Percentiles rank a stretch among this genome's conserved stretches.
phyloP scores from a whole-genome alignment of 2,797 vertebrate species.

The Cyprinella venusta region DNA sequence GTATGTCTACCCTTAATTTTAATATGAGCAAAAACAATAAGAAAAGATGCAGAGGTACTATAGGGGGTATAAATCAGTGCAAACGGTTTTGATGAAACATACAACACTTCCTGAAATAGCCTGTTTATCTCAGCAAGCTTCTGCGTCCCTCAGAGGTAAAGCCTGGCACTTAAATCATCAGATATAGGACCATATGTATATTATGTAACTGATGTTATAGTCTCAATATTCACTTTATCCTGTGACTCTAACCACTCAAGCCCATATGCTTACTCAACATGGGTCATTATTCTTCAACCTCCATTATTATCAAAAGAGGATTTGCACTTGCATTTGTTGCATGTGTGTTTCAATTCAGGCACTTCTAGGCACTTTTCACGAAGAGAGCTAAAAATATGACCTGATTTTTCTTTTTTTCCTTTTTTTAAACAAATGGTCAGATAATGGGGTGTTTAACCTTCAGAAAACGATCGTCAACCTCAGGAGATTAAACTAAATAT shows the following conservation, averaged over 20 bases:
- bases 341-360: not conserved
- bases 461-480: not conserved
- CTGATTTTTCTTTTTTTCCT: not conserved
- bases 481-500: conserved; percentile 11
- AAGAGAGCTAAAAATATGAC: not conserved
- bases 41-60: not conserved
- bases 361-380: not conserved
- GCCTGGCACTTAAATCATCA: conserved; percentile 1
- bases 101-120: conserved; percentile 7
- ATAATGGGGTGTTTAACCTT: conserved; percentile 5
- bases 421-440: not conserved
- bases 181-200: conserved; percentile 3
- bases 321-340: conserved; percentile 9
- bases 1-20: not conserved
- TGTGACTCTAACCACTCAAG: conserved; percentile 24
- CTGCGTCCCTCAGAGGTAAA: not conserved
- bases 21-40: not conserved
- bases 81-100: not conserved
- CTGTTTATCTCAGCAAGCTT: conserved; percentile 19
- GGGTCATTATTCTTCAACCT: conserved; percentile 23
- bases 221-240: conserved; percentile 18
- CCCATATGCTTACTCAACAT: conserved; percentile 39
- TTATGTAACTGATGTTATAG: conserved; percentile 22
- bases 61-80: not conserved
- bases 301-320: conserved; percentile 35